A percentile compares a stretch with the other conserved stretches of the same genome.
Conservation (phyloP, 2,888 invertebrate species). For the Pachymerium ferrugineum region DNA sequence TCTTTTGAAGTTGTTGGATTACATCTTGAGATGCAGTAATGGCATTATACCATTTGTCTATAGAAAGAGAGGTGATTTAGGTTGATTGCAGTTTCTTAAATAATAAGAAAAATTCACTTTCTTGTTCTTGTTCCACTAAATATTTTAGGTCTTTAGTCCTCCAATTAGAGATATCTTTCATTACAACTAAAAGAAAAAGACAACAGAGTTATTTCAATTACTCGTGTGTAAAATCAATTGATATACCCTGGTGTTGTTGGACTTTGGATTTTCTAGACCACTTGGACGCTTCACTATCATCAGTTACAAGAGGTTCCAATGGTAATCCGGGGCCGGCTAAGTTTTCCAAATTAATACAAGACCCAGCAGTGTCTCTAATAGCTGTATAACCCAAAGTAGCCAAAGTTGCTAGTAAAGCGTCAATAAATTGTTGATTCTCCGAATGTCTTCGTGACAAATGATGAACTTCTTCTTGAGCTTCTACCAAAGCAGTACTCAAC, state of each 20-base stretch:
- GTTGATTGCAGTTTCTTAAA: no score
- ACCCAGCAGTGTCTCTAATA: neutral
- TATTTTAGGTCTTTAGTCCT: no score
- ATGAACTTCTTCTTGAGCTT: neutral
- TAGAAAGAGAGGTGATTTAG: no score
- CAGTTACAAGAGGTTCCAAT: neutral
- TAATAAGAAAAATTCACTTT: no score
- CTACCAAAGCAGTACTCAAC: neutral
- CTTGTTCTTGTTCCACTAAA: no score
- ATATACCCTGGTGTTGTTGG: neutral
- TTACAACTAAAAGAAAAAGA: no score
- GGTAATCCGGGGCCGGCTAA: neutral
- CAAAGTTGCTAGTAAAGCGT: neutral
- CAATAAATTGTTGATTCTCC: neutral
- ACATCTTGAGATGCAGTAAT: neutral
- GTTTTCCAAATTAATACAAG: neutral
- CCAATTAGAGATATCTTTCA: no score
- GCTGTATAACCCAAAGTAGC: neutral
- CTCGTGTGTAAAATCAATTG: no score
- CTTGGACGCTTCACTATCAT: neutral
- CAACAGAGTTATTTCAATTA: no score
- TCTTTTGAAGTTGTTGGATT: neutral
- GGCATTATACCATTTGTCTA: neutral
- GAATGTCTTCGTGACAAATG: neutral
- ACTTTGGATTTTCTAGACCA: neutral